phyloP scores from a whole-genome alignment of 2,888 invertebrate species.

The Atrina japonica region DNA sequence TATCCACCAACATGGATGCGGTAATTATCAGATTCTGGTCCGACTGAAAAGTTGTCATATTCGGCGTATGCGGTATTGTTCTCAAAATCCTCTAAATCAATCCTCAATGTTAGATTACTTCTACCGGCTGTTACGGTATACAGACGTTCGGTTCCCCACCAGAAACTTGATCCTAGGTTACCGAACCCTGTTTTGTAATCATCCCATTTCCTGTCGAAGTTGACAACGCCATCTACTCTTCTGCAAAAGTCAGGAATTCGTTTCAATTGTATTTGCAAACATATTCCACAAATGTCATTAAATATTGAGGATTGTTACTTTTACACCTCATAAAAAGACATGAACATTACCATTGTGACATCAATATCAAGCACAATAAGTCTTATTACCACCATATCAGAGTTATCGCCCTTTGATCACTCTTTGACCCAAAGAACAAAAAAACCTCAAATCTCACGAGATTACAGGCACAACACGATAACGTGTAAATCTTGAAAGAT shows the following conservation, averaged over 20 bases:
- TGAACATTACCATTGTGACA: too few species aligned
- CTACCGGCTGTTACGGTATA: constrained; percentile 20
- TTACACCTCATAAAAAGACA: too few species aligned
- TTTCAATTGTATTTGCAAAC: too few species aligned
- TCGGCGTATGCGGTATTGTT: constrained; percentile 40
- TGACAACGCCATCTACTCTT: constrained; percentile 11
- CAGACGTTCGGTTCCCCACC: constrained; percentile 38
- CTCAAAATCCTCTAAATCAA: constrained; percentile 40
- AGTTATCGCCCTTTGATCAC: too few species aligned
- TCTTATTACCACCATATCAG: too few species aligned
- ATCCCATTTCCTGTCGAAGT: constrained; percentile 41
- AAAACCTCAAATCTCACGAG: too few species aligned
- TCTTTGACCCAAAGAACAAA: too few species aligned
- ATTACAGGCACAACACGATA: too few species aligned
- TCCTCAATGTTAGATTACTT: constrained; percentile 23
- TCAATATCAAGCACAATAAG: too few species aligned
- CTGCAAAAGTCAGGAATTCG: constrained; percentile 6
- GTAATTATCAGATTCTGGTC: constrained; percentile 21
- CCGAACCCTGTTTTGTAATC: constrained; percentile 42
- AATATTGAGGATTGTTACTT: too few species aligned
- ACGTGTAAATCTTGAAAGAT: too few species aligned
- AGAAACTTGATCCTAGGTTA: constrained; percentile 28
- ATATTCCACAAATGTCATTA: too few species aligned
- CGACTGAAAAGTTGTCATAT: constrained; percentile 35
- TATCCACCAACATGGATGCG: constrained; percentile 35